Base-by-base conservation (phyloP, 2,113 vertebrate species). In the Poeciliopsis turrubarensis region DNA sequence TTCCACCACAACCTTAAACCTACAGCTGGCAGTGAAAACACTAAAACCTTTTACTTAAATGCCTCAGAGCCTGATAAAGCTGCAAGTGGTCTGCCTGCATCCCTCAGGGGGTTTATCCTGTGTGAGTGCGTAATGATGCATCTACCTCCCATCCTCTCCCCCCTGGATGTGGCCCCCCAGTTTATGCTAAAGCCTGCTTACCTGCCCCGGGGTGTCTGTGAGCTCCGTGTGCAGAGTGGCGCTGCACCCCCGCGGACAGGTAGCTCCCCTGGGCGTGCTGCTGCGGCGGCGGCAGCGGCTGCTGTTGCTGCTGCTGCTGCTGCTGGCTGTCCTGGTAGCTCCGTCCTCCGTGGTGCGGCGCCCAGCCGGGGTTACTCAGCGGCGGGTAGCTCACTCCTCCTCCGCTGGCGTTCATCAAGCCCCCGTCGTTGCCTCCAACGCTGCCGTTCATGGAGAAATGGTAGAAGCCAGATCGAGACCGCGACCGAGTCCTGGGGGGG, bases 381-480 rank as follows among this genome's bases (percentile, higher is more conserved):
- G 80, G 92, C 29, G 91, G 90, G 80, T 92, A 93, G 87, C 77
- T 91, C 79, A 87, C 76, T 57, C 87, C 91, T 70, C 85, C 91
- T 70, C 86, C 90, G 78, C 82, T 79, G 80, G 87, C 86, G 88
- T 63, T 92, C 85, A 93, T 78, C 81, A 90, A 63, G 71, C 83
- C 80, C 71, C 92, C 89, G 72, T 76, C 86, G 47, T 71, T 91
- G 66, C 72, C 77, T 41, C 88, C 92, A 31, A 88, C 83, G 79
- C 80, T 86, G 34, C 87, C 89, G 81, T 81, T 94, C 79, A 88
- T 82, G 73, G 87, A 87, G 77, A 93, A 93, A 89, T 94, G 93
- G 79, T 92, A 94, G 86, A 95, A 96, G 84, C 95, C 95, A 60
- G 94, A 95, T 57, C 95, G 88, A 80, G 93, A 95, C 51, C 95